Evolutionary conservation across 1,140 invertebrate genomes (phyloP).

Genomic region (Zaprionus africanus): DNA sequence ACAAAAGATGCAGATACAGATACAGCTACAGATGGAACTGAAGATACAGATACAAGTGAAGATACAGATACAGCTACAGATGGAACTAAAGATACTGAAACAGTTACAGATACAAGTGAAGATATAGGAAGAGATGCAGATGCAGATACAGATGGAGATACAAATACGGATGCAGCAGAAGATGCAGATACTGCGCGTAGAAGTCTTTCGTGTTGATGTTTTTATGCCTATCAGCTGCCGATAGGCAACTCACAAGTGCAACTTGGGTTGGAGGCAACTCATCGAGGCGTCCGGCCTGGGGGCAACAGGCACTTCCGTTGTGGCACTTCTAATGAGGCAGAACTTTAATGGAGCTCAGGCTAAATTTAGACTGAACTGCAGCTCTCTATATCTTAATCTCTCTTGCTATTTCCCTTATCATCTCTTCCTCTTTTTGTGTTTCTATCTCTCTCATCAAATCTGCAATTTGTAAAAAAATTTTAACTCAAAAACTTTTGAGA

Average conservation of each 20-base stretch:
- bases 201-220: constrained; percentile 70
- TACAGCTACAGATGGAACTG: not conserved
- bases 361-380: not conserved
- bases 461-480: not conserved
- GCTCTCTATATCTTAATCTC: constrained; percentile 6
- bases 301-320: not conserved
- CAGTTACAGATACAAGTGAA: not conserved
- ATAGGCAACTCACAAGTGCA: not conserved
- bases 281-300: too few relatives aligned
- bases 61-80: not conserved
- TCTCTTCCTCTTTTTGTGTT: not conserved
- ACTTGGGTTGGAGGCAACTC: not conserved
- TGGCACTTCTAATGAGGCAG: not conserved
- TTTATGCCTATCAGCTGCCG: constrained; percentile 74
- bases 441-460: not conserved
- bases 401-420: not conserved
- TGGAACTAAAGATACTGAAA: not conserved
- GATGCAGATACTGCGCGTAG: constrained; percentile 40
- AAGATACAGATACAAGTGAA: not conserved
- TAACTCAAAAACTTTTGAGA: not conserved
- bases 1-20: constrained; percentile 29
- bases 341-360: not conserved
- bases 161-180: not conserved
- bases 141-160: not conserved
- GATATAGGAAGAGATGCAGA: not conserved